Conservation (phyloP, 1,140 invertebrate species). For the Bombus polaris region DNA sequence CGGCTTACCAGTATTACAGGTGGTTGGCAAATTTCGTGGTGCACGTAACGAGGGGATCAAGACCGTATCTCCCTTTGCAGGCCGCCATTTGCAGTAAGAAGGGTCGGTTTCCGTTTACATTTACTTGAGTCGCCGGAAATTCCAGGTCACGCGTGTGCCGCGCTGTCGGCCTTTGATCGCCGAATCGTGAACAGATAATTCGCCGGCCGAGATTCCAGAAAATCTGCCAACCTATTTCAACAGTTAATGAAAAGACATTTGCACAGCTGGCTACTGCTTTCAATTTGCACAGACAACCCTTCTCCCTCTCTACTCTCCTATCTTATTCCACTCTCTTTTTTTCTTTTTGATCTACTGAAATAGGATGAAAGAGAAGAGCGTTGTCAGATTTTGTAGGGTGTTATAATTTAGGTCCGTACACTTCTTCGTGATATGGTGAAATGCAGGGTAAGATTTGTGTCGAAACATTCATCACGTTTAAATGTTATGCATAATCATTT, state of each 20-base stretch:
- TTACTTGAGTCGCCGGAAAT: slow-evolving; percentile 30
- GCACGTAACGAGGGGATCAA: slow-evolving; percentile 46
- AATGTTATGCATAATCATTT: too few species aligned
- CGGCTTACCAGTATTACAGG: slow-evolving; percentile 49
- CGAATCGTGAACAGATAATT: slow-evolving; percentile 36
- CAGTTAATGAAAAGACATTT: slow-evolving; percentile 36
- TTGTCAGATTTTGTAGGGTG: not conserved
- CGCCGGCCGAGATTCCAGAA: not conserved
- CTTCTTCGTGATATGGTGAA: not conserved
- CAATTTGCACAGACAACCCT: not conserved
- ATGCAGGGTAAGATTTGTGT: not conserved
- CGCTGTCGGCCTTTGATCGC: slow-evolving; percentile 7
- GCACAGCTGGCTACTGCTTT: not conserved
- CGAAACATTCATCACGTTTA: not conserved
- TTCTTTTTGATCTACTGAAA: not conserved
- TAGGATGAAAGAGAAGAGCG: not conserved
- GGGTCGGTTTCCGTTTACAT: slow-evolving; percentile 34
- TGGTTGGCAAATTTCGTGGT: slow-evolving; percentile 46
- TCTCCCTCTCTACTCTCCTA: not conserved
- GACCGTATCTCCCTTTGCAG: slow-evolving; percentile 36
- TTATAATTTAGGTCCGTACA: not conserved
- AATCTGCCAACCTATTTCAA: not conserved
- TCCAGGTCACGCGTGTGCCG: slow-evolving; percentile 31
- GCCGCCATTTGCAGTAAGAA: slow-evolving; percentile 32
- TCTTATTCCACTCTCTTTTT: not conserved